Base-by-base conservation (phyloP, 1,140 invertebrate species). In the Zaprionus nigranus region DNA sequence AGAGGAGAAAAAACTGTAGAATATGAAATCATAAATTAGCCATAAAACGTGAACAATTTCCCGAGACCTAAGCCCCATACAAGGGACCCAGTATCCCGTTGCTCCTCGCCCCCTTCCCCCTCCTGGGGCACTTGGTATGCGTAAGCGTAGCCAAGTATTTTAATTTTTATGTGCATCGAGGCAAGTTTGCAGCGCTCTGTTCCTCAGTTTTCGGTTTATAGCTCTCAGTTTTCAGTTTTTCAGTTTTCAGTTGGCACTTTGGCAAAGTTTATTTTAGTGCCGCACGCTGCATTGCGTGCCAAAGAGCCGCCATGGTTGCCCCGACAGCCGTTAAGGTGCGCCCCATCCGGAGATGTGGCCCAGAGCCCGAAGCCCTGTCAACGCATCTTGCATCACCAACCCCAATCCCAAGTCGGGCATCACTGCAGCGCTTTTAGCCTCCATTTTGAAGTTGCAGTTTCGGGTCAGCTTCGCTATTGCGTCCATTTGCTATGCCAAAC, bases 161-260 rank as follows among this genome's bases (percentile, higher is more conserved):
- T 81, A 84, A 88, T 88, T 88, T 88, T 75, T 81, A 84, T 84
- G 84, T 83, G 72, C 81, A 84, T 78, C 71, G 75, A 58, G 59
- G 60, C 84, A 88, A 87, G 60, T 88, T 84, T 76, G 53, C 46
- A 54, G 64, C 64, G 62, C 58, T 60, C 24, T 34, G 61, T 43
- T 34, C 34, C 20, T 68, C 60, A 38, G 59, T 54, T 78, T 38
- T 54, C 20, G 54, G 62, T 64, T 75, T n/a, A 34, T 56, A 53
- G 61, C n/a, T 43, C 30, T 40, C 43, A 54, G 34, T 72, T 63
- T 58, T 76, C 64, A 40, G 60, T 54, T 78, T 51, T 71, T 60
- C 34, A 49, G 54, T 75, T 64, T 51, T 28, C 38, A 61, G 38
- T 51, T 66, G 64, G 58, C 61, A 71, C 78, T 81, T 83, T 81